These are phyloP conservation scores for Carpatolechia fugitivella DNA, from an alignment of 2,888 invertebrate genomes.

Conservation along the genomic window DNA sequence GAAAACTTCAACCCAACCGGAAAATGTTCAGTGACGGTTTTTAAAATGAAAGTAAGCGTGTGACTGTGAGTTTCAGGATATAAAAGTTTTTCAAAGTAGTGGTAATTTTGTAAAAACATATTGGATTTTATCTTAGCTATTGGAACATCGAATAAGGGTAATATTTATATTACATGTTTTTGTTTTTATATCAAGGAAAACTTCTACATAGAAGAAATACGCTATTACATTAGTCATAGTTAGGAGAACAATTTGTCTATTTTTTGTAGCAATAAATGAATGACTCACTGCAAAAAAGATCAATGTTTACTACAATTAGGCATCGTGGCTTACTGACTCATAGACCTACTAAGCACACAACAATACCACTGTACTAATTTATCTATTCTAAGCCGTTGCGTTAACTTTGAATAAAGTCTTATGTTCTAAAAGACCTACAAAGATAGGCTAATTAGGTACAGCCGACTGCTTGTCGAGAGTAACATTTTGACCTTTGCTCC, in stretches of 20 bases:
- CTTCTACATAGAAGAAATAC: no score
- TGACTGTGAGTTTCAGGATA: constrained; percentile 59
- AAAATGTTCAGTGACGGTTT: constrained; percentile 37
- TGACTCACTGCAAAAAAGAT: constrained; percentile 1
- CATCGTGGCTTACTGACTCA: background rate
- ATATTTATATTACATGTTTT: no score
- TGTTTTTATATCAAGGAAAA: no score
- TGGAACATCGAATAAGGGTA: background rate
- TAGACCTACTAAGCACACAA: background rate
- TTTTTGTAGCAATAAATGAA: background rate
- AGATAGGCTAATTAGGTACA: background rate
- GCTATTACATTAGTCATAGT: constrained; percentile 2
- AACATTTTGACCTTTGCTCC: no score
- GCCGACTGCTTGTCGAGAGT: background rate
- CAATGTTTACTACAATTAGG: background rate
- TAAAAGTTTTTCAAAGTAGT: constrained; percentile 6
- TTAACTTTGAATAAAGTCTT: background rate
- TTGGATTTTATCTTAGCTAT: background rate
- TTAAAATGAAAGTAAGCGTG: constrained; percentile 39
- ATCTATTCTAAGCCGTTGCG: no score
- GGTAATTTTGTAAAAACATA: background rate
- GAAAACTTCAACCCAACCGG: constrained; percentile 34
- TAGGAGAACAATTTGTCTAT: background rate
- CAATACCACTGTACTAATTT: background rate
- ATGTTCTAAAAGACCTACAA: background rate